Percentiles rank a stretch among this genome's conserved stretches.
Evolutionary conservation across 2,888 invertebrate species (phyloP).

Genomic region (Leptinotarsa rubiginosa): DNA sequence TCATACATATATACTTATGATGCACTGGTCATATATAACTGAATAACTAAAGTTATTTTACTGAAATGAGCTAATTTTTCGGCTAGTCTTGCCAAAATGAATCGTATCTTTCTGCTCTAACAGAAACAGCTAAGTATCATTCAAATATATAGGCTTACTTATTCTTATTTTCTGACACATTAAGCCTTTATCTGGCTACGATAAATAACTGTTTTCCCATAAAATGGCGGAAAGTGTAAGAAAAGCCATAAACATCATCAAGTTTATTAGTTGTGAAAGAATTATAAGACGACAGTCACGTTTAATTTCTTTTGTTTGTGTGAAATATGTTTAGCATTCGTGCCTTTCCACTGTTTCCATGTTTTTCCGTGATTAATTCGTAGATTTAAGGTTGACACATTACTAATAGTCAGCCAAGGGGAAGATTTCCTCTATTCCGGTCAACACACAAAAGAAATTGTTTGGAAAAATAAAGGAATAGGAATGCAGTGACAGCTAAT

Average conservation of each 20-base stretch:
- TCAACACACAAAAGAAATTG: background rate
- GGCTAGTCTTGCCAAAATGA: no score
- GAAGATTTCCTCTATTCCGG: background rate
- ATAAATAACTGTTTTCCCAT: background rate
- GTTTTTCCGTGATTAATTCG: conserved; percentile 31
- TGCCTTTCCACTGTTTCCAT: conserved; percentile 29
- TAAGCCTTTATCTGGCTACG: background rate
- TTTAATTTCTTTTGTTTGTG: conserved; percentile 41
- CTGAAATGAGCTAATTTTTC: no score
- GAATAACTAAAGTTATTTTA: no score
- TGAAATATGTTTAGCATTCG: conserved; percentile 39
- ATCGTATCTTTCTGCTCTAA: no score
- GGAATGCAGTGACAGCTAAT: no score
- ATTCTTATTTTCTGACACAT: background rate
- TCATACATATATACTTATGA: no score
- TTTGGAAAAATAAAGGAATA: no score
- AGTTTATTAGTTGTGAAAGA: conserved; percentile 45
- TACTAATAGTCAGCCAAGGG: background rate
- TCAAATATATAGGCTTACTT: no score
- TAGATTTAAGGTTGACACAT: conserved; percentile 11
- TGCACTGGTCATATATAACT: no score
- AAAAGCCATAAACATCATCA: conserved; percentile 36
- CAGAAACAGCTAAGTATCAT: no score
- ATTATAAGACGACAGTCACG: conserved; percentile 40
- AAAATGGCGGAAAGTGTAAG: conserved; percentile 33